These are phyloP conservation scores for Trichomycterus rosablanca DNA, from an alignment of 2,113 vertebrate species.

Conservation along the genomic window DNA sequence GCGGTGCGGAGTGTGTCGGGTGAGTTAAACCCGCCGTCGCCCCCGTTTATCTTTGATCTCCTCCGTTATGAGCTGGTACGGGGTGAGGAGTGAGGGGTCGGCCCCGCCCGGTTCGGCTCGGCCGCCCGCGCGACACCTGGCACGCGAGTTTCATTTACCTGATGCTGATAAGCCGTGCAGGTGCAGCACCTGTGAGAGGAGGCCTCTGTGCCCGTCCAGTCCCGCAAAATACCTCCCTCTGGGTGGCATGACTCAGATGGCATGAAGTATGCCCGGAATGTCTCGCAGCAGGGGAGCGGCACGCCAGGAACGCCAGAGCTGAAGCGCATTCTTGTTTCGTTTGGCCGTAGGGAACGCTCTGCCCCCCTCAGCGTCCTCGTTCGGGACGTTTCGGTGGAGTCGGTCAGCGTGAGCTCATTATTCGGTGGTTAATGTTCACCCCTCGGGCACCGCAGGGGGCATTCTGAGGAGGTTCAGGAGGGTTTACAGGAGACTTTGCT, in stretches of 20 bases:
- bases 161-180: slow-evolving; percentile 20
- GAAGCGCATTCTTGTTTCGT: neutral
- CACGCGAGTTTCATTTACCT: slow-evolving; percentile 10
- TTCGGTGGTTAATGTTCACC: slow-evolving; percentile 1
- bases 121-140: neutral
- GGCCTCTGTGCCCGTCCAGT: neutral
- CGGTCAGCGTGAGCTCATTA: neutral
- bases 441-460: neutral
- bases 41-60: neutral
- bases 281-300: neutral
- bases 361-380: neutral
- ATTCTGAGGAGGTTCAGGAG: too few relatives aligned
- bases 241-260: neutral
- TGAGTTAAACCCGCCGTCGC: too few relatives aligned
- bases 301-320: slow-evolving; percentile 20
- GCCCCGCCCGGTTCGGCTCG: slow-evolving; percentile 5
- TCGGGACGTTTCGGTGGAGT: neutral
- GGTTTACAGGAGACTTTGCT: slow-evolving; percentile 12
- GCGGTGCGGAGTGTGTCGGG: too few relatives aligned
- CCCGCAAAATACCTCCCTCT: neutral
- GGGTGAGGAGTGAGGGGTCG: slow-evolving; percentile 22
- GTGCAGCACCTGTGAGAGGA: slow-evolving; percentile 14
- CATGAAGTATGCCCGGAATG: slow-evolving; percentile 11
- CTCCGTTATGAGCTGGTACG: slow-evolving; percentile 14
- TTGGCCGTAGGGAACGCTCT: neutral